These are phyloP conservation scores for Coreius guichenoti DNA, from an alignment of 2,797 vertebrate species.

Conservation along the genomic window DNA sequence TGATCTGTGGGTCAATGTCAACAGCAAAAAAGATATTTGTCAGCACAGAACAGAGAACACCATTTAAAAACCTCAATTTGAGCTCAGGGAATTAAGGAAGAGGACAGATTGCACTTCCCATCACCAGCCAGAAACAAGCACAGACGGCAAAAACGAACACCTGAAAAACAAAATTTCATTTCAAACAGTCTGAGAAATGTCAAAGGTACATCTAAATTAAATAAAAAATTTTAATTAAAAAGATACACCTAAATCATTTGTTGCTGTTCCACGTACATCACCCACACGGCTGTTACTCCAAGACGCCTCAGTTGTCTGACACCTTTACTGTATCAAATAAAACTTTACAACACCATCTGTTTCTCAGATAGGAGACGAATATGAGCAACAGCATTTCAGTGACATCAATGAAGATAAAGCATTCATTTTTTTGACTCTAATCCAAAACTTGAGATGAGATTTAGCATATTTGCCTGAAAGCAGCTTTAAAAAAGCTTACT, in stretches of 20 bases:
- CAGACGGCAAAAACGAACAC: neutral
- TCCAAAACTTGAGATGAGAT: slow-evolving; percentile 16
- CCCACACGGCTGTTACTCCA: neutral
- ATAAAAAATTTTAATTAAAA: too few relatives aligned
- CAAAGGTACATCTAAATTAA: too few relatives aligned
- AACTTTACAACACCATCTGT: slow-evolving; percentile 25
- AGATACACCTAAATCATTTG: neutral
- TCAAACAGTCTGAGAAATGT: neutral
- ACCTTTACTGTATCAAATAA: slow-evolving; percentile 20
- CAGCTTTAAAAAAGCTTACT: neutral
- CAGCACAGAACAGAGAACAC: slow-evolving; percentile 15
- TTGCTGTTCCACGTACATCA: neutral
- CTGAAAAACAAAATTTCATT: slow-evolving; percentile 5
- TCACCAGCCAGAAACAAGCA: neutral
- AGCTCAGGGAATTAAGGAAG: slow-evolving; percentile 1
- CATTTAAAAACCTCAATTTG: slow-evolving; percentile 10
- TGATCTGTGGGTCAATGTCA: neutral
- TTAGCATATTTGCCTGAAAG: neutral
- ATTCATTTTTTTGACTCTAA: neutral
- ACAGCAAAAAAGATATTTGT: slow-evolving; percentile 6
- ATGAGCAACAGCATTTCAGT: slow-evolving; percentile 2
- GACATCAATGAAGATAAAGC: neutral
- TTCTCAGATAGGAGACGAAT: slow-evolving; percentile 11
- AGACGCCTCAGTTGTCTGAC: slow-evolving; percentile 14
- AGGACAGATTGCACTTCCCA: neutral